phyloP scores from a whole-genome alignment of 1,140 invertebrate genomes.

The Drosophila gunungcola region DNA sequence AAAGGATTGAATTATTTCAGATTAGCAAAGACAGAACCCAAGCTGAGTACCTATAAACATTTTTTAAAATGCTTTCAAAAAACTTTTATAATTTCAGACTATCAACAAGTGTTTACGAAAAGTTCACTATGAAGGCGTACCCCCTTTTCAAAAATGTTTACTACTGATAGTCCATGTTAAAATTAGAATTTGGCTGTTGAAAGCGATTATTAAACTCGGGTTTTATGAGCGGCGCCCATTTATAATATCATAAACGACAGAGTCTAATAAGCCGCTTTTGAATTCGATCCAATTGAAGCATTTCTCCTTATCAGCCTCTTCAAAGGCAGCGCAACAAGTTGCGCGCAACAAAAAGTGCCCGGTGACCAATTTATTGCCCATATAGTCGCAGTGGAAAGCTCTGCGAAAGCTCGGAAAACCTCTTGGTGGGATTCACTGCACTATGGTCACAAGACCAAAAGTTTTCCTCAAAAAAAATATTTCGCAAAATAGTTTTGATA shows the following conservation, averaged over 20 bases:
- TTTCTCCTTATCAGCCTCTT: slow-evolving; percentile 23
- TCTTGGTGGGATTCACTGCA: not conserved
- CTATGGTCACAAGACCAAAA: not conserved
- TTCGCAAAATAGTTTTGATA: no score
- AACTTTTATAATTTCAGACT: not conserved
- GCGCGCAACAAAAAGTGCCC: slow-evolving; percentile 37
- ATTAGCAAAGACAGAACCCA: slow-evolving; percentile 5
- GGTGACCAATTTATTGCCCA: not conserved
- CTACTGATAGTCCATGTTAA: slow-evolving; percentile 10
- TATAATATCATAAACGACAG: slow-evolving; percentile 12
- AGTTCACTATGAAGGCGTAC: not conserved
- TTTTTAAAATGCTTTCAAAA: not conserved
- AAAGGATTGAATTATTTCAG: not conserved
- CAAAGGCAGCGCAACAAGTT: slow-evolving; percentile 38
- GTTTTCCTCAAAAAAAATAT: no score
- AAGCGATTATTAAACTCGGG: slow-evolving; percentile 17
- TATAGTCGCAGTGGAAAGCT: slow-evolving; percentile 19
- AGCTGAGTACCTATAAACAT: no score
- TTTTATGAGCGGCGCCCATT: slow-evolving; percentile 45
- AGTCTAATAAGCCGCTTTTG: not conserved
- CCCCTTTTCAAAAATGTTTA: not conserved
- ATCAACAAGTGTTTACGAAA: slow-evolving; percentile 48
- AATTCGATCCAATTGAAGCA: slow-evolving; percentile 5
- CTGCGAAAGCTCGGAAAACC: slow-evolving; percentile 13
- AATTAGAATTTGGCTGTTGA: slow-evolving; percentile 29